These are phyloP conservation scores for Setophaga coronata DNA, from an alignment of 2,113 vertebrate genomes.

Conservation along the genomic window DNA sequence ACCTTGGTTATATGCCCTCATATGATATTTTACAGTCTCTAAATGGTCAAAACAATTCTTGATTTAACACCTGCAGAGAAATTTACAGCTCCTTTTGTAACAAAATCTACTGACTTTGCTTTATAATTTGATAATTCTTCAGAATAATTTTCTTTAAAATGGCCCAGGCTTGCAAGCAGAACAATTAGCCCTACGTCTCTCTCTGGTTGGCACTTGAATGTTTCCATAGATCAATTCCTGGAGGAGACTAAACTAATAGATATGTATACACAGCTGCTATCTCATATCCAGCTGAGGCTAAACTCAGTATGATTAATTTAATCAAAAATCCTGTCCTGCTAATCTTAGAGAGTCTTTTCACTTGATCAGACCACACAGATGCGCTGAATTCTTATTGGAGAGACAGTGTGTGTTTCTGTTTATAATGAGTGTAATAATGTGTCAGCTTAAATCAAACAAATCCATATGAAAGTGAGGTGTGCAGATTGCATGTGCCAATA, in stretches of 20 bases:
- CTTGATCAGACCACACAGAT: constrained; percentile 44
- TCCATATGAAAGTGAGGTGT: not conserved
- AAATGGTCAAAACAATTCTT: not conserved
- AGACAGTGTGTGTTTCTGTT: constrained; percentile 47
- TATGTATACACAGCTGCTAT: constrained; percentile 35
- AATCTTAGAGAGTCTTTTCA: constrained; percentile 16
- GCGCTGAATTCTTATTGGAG: constrained; percentile 56
- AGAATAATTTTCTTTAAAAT: constrained; percentile 1
- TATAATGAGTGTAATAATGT: constrained; percentile 9
- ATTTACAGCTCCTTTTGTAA: not conserved
- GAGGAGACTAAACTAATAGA: constrained; percentile 51
- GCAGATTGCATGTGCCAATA: constrained; percentile 25
- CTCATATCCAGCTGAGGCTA: constrained; percentile 36
- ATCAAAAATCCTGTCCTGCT: constrained; percentile 42
- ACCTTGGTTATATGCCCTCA: not conserved
- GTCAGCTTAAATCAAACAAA: constrained; percentile 18
- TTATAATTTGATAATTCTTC: constrained; percentile 2
- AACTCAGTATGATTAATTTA: constrained; percentile 49
- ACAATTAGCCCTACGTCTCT: constrained; percentile 2
- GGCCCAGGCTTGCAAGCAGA: not conserved
- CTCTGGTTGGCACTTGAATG: not conserved
- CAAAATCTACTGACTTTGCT: not conserved
- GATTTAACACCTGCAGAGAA: not conserved
- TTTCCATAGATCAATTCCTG: constrained; percentile 21
- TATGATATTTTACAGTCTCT: not conserved